These are phyloP conservation scores for Chlamydotis undulata DNA, from an alignment of 2,113 vertebrate genomes.

Conservation along the genomic window DNA sequence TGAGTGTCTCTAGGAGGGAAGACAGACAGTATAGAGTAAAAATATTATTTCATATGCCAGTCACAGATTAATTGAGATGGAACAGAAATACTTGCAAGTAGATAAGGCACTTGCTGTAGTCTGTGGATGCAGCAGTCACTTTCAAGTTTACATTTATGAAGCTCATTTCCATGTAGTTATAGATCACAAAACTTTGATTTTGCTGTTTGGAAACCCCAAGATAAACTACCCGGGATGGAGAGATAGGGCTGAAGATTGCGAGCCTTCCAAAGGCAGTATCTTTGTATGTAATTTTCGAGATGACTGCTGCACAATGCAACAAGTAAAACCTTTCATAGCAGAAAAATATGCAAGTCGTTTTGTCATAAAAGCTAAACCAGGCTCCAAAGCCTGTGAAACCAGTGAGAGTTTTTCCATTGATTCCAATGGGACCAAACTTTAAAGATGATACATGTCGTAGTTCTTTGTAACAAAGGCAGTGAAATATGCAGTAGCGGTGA, in stretches of 20 bases:
- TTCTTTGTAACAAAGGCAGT: neutral
- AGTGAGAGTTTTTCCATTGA: neutral
- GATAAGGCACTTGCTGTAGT: neutral
- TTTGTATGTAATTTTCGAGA: neutral
- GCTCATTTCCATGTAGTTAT: constrained; percentile 9
- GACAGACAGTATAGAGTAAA: neutral
- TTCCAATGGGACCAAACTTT: neutral
- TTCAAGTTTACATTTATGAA: constrained; percentile 28
- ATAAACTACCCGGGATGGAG: neutral
- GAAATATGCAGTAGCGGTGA: neutral
- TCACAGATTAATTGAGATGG: neutral
- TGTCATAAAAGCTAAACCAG: neutral
- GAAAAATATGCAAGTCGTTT: neutral
- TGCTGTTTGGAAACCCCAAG: neutral
- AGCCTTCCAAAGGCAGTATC: neutral
- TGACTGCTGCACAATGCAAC: neutral
- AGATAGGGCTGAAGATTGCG: neutral
- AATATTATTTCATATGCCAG: neutral
- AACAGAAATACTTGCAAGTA: neutral
- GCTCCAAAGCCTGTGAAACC: neutral
- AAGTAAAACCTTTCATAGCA: neutral
- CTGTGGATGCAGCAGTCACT: neutral
- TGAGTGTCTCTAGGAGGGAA: neutral
- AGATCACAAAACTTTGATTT: constrained; percentile 30
- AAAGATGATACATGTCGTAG: neutral